Base-by-base conservation (phyloP, 2,888 invertebrate genomes). In the Quadriops clusia region DNA sequence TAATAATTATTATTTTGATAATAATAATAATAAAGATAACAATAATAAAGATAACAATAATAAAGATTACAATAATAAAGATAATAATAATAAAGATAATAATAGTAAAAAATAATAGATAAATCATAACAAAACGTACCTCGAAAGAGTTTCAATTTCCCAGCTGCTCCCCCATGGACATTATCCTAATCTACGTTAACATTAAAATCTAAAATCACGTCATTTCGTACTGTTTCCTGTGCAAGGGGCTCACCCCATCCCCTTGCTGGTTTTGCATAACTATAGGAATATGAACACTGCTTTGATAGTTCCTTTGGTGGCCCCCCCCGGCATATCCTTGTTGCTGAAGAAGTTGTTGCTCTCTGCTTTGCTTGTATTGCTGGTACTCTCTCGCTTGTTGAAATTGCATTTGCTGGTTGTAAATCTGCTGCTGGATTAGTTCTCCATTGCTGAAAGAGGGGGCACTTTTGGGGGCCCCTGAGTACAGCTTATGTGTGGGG, bases 211-310 rank as follows among this genome's bases (percentile, higher is more conserved):
- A 32, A 27, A 39, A 44, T 48, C 46, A 47, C 42, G 46, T 45
- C 33, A 47, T 38, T 31, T 48, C 46, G 33, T 45, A 47, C 29
- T 47, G 47, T 39, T 43, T 42, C 30, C 41, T 44, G 30, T 40
- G 42, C 23, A 43, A 33, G 6, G 42, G n/a, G n/a, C n/a, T n/a
- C n/a, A n/a, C n/a, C n/a, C n/a, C 51, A 46, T 56, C 40, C 50
- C 45, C 51, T 36, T 54, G 51, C 17, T 46, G 47, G 17, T 46
- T 44, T 36, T 53, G 49, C 36, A 50, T 44, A 12, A 47, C 45
- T 20, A 57, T 53, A 14, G 57, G 56, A 38, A 56, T 52, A 33
- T 56, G 53, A 27, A 56, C 54, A 41, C 52, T 54, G 38, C 48
- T 56, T 39, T 55, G 55, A 16, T 33, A 33, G 39, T 53, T 54